Conservation (phyloP, 37 sponge, comb jelly and placozoan genomes). For the Oscarella lobularis region DNA sequence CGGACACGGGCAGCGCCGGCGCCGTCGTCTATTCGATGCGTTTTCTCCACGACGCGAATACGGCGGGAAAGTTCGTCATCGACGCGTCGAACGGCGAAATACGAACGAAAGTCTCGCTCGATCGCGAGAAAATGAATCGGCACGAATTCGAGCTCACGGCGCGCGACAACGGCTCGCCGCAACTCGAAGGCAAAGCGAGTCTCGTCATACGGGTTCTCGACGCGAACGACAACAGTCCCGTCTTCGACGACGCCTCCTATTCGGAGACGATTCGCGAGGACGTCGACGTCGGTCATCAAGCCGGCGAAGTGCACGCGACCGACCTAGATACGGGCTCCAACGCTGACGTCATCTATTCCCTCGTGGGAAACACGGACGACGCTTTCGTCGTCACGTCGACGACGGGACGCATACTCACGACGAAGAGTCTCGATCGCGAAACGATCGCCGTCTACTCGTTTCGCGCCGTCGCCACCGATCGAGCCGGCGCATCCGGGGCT, state of each 20-base stretch:
- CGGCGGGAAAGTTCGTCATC: neutral
- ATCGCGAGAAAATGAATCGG: neutral
- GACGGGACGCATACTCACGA: neutral
- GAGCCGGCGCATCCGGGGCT: neutral
- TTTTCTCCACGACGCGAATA: neutral
- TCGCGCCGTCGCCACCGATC: slow-evolving; percentile 9
- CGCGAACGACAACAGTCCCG: slow-evolving; percentile 29
- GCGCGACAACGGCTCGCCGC: neutral
- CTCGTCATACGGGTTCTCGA: slow-evolving; percentile 12
- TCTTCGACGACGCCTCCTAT: slow-evolving; percentile 6
- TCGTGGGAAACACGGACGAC: slow-evolving; percentile 7
- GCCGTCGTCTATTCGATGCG: slow-evolving; percentile 6
- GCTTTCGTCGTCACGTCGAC: slow-evolving; percentile 2
- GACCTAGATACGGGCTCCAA: slow-evolving; percentile 18
- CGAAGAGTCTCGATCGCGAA: slow-evolving; percentile 17
- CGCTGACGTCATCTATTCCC: neutral
- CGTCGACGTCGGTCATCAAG: neutral
- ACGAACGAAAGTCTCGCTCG: neutral
- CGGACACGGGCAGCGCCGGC: slow-evolving; percentile 21
- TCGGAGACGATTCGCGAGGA: slow-evolving; percentile 13
- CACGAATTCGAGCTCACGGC: neutral
- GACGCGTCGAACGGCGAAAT: neutral
- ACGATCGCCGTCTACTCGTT: slow-evolving; percentile 8
- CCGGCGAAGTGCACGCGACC: neutral
- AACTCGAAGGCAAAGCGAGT: neutral